These are phyloP conservation scores for Laspeyria flexula DNA, from an alignment of 2,888 invertebrate genomes.

Conservation along the genomic window DNA sequence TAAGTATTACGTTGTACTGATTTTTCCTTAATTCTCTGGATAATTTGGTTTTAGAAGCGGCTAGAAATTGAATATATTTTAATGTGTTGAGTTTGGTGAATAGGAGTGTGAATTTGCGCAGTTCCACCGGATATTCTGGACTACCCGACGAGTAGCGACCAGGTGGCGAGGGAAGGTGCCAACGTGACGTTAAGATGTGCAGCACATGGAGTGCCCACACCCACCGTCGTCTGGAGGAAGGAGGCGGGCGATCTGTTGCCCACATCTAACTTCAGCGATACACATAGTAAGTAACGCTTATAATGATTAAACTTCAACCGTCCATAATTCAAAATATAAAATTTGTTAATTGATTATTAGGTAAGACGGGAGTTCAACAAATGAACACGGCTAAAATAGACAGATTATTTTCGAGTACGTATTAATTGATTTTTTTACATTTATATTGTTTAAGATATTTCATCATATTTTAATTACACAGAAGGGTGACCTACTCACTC, in stretches of 20 bases:
- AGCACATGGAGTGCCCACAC: constrained; percentile 94
- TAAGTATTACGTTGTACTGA: constrained; percentile 1
- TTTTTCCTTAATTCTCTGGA: not conserved
- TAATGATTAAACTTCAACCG: not conserved
- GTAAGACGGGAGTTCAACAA: too few relatives aligned
- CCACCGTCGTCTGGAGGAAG: constrained; percentile 94
- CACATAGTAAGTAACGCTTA: constrained; percentile 71
- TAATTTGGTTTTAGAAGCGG: not conserved
- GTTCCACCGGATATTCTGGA: constrained; percentile 95
- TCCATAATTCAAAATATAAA: too few relatives aligned
- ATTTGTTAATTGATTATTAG: too few relatives aligned
- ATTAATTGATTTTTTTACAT: too few relatives aligned
- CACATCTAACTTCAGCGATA: constrained; percentile 77
- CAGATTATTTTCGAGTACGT: too few relatives aligned
- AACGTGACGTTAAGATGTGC: constrained; percentile 95
- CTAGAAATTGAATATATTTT: not conserved
- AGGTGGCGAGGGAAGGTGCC: constrained; percentile 93
- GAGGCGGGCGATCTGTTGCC: constrained; percentile 90
- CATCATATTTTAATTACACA: too few relatives aligned
- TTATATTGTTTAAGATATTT: too few relatives aligned
- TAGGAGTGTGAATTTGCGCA: constrained; percentile 58
- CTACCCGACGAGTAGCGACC: constrained; percentile 94
- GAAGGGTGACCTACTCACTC: too few relatives aligned
- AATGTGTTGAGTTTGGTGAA: constrained; percentile 9
- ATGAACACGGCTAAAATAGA: too few relatives aligned